Conservation (phyloP, 2,113 vertebrate genomes). For the Epinephelus lanceolatus region DNA sequence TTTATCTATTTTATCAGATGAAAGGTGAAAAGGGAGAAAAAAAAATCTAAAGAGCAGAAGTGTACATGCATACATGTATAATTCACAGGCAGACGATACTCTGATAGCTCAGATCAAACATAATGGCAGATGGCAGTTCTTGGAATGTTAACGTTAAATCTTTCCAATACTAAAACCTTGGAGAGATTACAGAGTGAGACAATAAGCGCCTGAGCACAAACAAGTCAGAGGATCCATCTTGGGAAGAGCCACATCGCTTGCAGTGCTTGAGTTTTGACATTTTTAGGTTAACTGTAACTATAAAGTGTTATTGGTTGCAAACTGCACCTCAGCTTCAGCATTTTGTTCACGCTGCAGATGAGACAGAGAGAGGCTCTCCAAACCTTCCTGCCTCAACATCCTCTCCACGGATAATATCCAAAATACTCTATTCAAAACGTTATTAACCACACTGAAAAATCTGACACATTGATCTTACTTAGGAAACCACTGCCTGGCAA, state of each 20-base stretch:
- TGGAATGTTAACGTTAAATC: not conserved
- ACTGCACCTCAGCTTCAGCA: no score
- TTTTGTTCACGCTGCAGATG: not conserved
- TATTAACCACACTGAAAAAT: no score
- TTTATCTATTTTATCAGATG: not conserved
- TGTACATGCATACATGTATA: not conserved
- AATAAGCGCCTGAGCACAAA: not conserved
- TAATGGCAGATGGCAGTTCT: not conserved
- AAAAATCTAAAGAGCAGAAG: not conserved
- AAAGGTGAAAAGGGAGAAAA: not conserved
- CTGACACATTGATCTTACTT: no score
- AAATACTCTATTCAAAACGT: not conserved
- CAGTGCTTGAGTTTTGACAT: constrained; percentile 3
- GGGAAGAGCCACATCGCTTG: not conserved
- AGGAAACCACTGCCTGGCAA: no score
- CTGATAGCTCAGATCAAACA: not conserved
- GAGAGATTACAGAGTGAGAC: not conserved
- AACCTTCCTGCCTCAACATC: not conserved
- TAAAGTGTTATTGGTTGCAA: not conserved
- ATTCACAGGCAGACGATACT: not conserved
- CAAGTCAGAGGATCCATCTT: not conserved
- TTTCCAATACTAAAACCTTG: not conserved
- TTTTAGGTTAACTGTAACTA: not conserved
- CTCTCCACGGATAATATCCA: not conserved
- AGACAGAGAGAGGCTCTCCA: not conserved